Conservation (phyloP, 2,888 invertebrate species). For the Ecliptopera silaceata region DNA sequence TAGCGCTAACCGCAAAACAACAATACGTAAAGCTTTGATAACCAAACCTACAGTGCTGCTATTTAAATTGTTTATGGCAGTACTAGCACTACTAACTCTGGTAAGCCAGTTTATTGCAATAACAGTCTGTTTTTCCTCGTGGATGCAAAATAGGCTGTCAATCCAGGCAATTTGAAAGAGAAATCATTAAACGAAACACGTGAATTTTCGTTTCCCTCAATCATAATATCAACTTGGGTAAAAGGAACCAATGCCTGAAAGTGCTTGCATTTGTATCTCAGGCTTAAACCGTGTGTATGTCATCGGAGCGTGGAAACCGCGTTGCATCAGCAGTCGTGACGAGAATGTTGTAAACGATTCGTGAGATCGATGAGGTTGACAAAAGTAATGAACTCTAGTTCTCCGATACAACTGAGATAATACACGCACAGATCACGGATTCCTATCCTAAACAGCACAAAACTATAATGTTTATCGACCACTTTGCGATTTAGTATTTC, state of each 20-base stretch:
- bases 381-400: conserved; percentile 54
- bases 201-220: background rate
- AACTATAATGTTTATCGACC: background rate
- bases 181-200: too few species aligned
- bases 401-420: background rate
- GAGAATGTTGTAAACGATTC: conserved; percentile 56
- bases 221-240: too few species aligned
- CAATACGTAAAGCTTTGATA: conserved; percentile 31
- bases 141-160: too few species aligned
- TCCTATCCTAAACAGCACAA: background rate
- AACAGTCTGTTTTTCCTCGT: too few species aligned
- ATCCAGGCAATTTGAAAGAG: too few species aligned
- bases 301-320: conserved; percentile 59
- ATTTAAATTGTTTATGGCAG: background rate
- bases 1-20: conserved; percentile 35
- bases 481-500: background rate
- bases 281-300: conserved; percentile 47
- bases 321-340: conserved; percentile 67
- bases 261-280: background rate
- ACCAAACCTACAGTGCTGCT: background rate
- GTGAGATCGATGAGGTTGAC: conserved; percentile 61
- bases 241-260: too few species aligned
- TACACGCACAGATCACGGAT: background rate
- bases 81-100: too few species aligned
- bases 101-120: too few species aligned